Conservation (phyloP, 37 sponge, comb jelly and placozoan species). For the Ephydatia muelleri region DNA sequence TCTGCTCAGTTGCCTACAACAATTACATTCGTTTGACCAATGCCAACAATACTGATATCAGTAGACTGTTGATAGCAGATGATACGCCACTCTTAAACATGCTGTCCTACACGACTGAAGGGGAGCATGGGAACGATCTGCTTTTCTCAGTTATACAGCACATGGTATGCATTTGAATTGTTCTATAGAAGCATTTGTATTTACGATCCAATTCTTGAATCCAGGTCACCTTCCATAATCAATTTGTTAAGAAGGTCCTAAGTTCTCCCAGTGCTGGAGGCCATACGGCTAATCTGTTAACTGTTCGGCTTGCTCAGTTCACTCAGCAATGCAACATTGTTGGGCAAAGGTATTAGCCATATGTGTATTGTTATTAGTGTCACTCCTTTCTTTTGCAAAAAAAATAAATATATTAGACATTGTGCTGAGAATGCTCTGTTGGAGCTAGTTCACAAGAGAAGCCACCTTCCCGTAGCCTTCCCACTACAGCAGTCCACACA, state of each 20-base stretch:
- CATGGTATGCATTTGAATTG: constrained; percentile 40
- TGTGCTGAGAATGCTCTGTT: neutral
- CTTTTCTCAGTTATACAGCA: constrained; percentile 64
- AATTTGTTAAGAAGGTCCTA: neutral
- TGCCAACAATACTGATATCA: neutral
- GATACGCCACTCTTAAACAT: constrained; percentile 66
- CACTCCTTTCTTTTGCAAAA: too few relatives aligned
- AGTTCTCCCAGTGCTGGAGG: neutral
- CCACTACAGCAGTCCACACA: neutral
- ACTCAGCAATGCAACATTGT: neutral
- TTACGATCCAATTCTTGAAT: neutral
- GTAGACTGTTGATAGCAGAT: neutral
- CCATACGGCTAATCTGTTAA: neutral
- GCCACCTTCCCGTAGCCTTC: constrained; percentile 43
- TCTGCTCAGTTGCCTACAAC: constrained; percentile 70
- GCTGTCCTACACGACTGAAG: constrained; percentile 52
- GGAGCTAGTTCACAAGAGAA: neutral
- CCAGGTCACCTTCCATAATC: neutral
- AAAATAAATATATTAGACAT: neutral
- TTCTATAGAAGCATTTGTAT: too few relatives aligned
- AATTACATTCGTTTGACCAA: constrained; percentile 51
- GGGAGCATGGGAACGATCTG: constrained; percentile 41
- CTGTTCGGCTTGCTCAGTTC: neutral
- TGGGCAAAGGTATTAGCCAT: neutral
- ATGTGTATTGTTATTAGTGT: too few relatives aligned